Base-by-base conservation (phyloP, 2,888 invertebrate species). In the Nebria salina region DNA sequence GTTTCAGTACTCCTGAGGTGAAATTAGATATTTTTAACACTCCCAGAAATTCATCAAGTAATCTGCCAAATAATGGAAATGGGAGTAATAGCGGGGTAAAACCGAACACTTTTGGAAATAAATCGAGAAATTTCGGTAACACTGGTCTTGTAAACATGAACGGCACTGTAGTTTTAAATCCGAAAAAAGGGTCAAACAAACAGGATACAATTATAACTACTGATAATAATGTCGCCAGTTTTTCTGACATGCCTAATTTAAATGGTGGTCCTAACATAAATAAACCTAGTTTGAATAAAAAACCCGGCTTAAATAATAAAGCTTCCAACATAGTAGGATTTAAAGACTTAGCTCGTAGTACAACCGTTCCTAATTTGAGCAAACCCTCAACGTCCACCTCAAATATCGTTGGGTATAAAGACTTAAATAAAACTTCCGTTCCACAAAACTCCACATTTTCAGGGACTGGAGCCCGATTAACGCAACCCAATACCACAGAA, bases 131-230 rank as follows among this genome's bases (percentile, higher is more conserved):
- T 66, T 66, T 66, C 13, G 66, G 66, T 54, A 72, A 72, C 41
- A 82, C 68, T 65, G 81, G 72, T 13, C 82, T 80, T 75, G 72
- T 76, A 64, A 84, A 84, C 78, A 83, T 82, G 54, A 82, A 79
- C 26, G 82, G 83, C 41, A 84, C 84, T 42, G 80, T 84, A 34
- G 84, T 84, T n/a, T 79, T 84, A 25, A 84, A 81, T 65, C 72
- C 80, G 7, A 81, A 75, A 75, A 76, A 54, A 3, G 54, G 54
- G 0, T 54, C 68, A 15, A 15, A 70, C 20, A 70, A 25, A 0
- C 20, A 34, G 2, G 11, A 25, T 8, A 34, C 70, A 20, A 20
- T 34, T 5, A 70, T 70, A 15, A 70, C 70, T 25, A 70, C 25
- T 5, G 25, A 70, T 70, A 70, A 70, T 70, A 34, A 34, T 11